Evolutionary conservation across 2,797 vertebrate genomes (phyloP).

Genomic region (Typhlichthys subterraneus): DNA sequence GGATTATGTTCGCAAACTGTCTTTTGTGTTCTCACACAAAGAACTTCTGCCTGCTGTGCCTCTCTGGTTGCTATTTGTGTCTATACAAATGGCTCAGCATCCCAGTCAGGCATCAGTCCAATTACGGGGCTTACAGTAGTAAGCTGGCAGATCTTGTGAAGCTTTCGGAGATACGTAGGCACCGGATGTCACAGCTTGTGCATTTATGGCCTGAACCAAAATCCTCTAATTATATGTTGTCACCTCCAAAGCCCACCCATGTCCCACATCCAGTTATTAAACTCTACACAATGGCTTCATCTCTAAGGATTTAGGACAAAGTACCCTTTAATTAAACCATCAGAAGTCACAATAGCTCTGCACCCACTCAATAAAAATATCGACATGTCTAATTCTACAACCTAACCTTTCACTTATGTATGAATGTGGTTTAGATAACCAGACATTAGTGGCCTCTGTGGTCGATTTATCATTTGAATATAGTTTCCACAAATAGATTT

Average conservation of each 20-base stretch:
- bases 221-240: slow-evolving; percentile 72
- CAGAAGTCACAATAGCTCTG: slow-evolving; percentile 61
- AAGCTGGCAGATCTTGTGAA: slow-evolving; percentile 51
- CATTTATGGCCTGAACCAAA: slow-evolving; percentile 50
- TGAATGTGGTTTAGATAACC: slow-evolving; percentile 21
- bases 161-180: slow-evolving; percentile 49
- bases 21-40: slow-evolving; percentile 19
- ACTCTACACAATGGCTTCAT: slow-evolving; percentile 48
- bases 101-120: slow-evolving; percentile 55
- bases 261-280: slow-evolving; percentile 63
- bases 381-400: slow-evolving; percentile 19
- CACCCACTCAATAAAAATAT: slow-evolving; percentile 35
- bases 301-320: slow-evolving; percentile 22
- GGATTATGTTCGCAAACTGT: neutral
- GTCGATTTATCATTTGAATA: slow-evolving; percentile 18
- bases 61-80: slow-evolving; percentile 40
- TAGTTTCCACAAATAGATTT: slow-evolving; percentile 11
- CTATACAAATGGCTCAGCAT: slow-evolving; percentile 48
- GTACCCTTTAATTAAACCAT: slow-evolving; percentile 68
- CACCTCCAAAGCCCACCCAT: slow-evolving; percentile 38
- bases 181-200: slow-evolving; percentile 48
- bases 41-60: slow-evolving; percentile 21
- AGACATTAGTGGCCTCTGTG: slow-evolving; percentile 9
- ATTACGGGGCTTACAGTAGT: slow-evolving; percentile 25
- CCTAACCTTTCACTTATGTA: slow-evolving; percentile 1